Evolutionary conservation across 2,113 vertebrate genomes (phyloP).

Genomic region (Astur gentilis): DNA sequence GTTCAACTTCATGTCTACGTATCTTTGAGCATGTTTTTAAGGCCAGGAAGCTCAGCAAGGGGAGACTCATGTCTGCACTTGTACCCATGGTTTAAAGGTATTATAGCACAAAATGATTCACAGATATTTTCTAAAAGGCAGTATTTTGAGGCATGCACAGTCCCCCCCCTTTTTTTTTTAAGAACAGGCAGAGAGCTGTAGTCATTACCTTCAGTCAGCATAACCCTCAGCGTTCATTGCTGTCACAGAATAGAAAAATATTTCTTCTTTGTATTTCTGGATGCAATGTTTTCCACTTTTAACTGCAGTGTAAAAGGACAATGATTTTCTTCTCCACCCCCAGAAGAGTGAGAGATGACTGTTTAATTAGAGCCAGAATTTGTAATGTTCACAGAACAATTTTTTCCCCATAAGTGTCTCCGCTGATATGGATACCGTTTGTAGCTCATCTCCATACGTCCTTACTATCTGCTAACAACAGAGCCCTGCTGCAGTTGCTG

Average conservation of each 20-base stretch:
- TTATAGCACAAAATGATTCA: neutral
- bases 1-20: neutral
- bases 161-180: neutral
- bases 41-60: neutral
- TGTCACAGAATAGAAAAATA: conserved; percentile 53
- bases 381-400: conserved; percentile 49
- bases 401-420: conserved; percentile 49
- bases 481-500: conserved; percentile 72
- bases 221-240: conserved; percentile 22
- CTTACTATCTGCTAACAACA: conserved; percentile 64
- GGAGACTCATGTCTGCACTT: neutral
- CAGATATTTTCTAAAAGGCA: neutral
- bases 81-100: neutral
- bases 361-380: conserved; percentile 58
- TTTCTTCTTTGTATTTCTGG: conserved; percentile 47
- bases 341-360: conserved; percentile 41
- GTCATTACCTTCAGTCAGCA: conserved; percentile 56
- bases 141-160: neutral
- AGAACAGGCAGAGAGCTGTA: conserved; percentile 1
- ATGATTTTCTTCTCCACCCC: conserved; percentile 47
- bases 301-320: conserved; percentile 51
- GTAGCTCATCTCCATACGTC: conserved; percentile 43
- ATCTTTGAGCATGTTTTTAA: neutral
- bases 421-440: neutral
- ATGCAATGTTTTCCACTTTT: conserved; percentile 56